phyloP scores from a whole-genome alignment of 2,113 vertebrate species.

The Istiophorus platypterus region DNA sequence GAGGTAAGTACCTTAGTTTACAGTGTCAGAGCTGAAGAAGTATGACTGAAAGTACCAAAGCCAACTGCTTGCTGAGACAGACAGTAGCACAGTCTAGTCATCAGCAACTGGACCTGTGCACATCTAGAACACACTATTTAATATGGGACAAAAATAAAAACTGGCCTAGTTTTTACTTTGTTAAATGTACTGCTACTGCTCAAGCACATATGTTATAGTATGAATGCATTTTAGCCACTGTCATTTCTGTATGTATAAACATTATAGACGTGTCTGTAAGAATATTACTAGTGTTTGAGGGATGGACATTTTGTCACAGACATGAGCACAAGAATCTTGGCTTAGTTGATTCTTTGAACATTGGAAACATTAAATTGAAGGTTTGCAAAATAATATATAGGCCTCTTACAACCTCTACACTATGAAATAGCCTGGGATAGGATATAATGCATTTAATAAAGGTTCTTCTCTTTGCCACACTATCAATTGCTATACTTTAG shows the following conservation, averaged over 20 bases:
- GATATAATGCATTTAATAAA: neutral
- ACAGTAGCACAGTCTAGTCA: neutral
- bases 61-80: neutral
- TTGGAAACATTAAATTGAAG: neutral
- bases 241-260: neutral
- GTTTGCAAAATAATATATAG: constrained; percentile 12
- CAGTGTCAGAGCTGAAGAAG: neutral
- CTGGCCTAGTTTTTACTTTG: too few relatives aligned
- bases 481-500: neutral
- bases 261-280: neutral
- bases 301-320: neutral
- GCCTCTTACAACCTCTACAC: neutral
- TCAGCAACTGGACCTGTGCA: neutral
- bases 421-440: neutral
- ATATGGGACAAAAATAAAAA: neutral
- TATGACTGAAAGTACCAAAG: too few relatives aligned
- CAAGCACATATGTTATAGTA: too few relatives aligned
- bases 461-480: neutral
- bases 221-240: neutral
- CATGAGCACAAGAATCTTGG: neutral
- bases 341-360: neutral
- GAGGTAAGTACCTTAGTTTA: neutral
- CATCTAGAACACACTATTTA: neutral
- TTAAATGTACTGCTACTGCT: too few relatives aligned
- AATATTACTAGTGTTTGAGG: neutral